Evolutionary conservation across 2,797 vertebrate genomes (phyloP), one percentile per base, ranked within the genome.

Genomic region (Betta splendens): DNA sequence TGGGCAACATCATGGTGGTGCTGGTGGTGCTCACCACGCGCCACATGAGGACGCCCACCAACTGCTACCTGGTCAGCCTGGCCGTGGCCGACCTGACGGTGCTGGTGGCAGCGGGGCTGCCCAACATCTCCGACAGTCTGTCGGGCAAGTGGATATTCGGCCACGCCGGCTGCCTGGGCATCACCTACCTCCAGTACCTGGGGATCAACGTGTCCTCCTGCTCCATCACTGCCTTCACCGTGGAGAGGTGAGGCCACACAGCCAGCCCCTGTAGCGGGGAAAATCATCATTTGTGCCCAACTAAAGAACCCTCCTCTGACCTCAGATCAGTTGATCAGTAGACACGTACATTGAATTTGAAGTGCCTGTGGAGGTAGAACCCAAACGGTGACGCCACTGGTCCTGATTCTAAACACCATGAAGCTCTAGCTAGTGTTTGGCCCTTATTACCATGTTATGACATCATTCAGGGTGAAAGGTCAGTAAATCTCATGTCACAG

Each of bases 161-260:
- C 7, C 89, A 93, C 0, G 84, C 85, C 0, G 87, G 93, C 21
- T 94, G 92, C 48, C 79, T 92, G 47, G 91, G 87, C 12, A 94
- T 94, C 83, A 94, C 93, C 69, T 94, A 94, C 83, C 87, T 94
- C 23, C 91, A 94, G 84, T 94, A 94, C 72, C 84, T 95, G 81
- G 94, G 93, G 58, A 94, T 95, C 75, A 92, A 90, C 0, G 91
- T 89, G n/a, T 95, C 93, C 0, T 95, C 93, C 46, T 94, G 92
- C 72, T 94, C 92, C 66, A 93, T 94, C 76, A 93, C 90, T 0
- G 94, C 91, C 9, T 94, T 94, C 81, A 94, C 91, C 0, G 89
- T 93, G 51, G 94, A 94, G 80, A 94, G 92, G 92, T 93, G 77
- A 82, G 77, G 1, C 38, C 8, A 16, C n/a, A 21, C 5, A 43